Evolutionary conservation across 1,140 invertebrate genomes (phyloP), one percentile per base, ranked within the genome.

Genomic region (Homalodisca vitripennis): DNA sequence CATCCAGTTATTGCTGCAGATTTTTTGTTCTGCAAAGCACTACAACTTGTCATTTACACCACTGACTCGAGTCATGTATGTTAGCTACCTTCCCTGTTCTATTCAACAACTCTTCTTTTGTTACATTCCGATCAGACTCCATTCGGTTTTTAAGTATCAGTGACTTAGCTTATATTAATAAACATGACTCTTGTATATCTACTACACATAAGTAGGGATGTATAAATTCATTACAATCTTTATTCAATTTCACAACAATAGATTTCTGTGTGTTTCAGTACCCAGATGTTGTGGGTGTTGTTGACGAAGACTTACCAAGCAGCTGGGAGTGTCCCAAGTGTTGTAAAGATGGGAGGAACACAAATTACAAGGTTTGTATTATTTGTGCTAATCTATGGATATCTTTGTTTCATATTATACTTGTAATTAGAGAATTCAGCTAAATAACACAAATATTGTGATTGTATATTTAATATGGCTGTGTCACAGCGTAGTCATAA

Each of bases 291-390:
- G 2, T 22, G 34, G 53, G 92, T 0, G 84, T 89, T 73, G 81
- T 94, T 34, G 98, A 95, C 80, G 95, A 98, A 78, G 97, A 98
- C 82, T 81, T 98, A 73, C 95, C 95, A 17, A 98, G 97, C 78
- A 96, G 93, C 74, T 98, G 97, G 97, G 95, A 98, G 78, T 98
- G 97, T 82, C 92, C 94, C 0, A 88, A 91, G 57, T 98, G 97
- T 82, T 92, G 91, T 76, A 89, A 90, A 73, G 87, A 87, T 74
- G 92, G 92, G 2, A 89, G 91, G 76, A 92, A 92, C 79, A 85
- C 89, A 48, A 91, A 93, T 74, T 91, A 89, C 74, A 85, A 84
- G 48, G 48, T 51, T 12, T 10, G 48, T 20, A 51, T n/a, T n/a
- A n/a, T n/a, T n/a, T n/a, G n/a, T n/a, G n/a, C n/a, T n/a, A n/a